Percentiles rank a stretch among this genome's conserved stretches.
Conservation (phyloP, 2,113 vertebrate species). For the Silurus meridionalis region DNA sequence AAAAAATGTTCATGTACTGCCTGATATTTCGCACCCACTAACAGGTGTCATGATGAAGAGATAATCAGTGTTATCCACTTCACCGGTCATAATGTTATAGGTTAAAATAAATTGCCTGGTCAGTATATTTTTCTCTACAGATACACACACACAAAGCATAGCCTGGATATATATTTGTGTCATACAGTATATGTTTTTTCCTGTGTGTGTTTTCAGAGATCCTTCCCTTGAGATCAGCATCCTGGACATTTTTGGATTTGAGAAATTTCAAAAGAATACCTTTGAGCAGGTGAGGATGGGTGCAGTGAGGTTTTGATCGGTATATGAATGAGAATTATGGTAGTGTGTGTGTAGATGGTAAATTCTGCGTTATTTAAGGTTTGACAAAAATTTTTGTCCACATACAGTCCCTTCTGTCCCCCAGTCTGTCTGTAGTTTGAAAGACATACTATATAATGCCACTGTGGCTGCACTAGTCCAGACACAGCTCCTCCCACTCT, state of each 20-base stretch:
- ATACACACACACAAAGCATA: too few species aligned
- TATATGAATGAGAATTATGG: background rate
- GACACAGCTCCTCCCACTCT: background rate
- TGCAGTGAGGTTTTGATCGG: background rate
- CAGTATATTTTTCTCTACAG: too few species aligned
- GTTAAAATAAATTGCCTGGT: too few species aligned
- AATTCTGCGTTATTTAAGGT: background rate
- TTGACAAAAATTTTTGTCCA: background rate
- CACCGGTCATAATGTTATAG: too few species aligned
- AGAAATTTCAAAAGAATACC: conserved; percentile 88
- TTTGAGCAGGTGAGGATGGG: conserved; percentile 84
- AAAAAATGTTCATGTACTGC: too few species aligned
- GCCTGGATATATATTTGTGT: too few species aligned
- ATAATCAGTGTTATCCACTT: too few species aligned
- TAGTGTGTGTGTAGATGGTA: background rate
- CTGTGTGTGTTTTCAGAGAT: conserved; percentile 66
- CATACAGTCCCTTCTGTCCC: background rate
- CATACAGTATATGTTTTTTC: background rate
- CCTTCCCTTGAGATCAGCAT: conserved; percentile 83
- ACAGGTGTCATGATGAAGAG: too few species aligned
- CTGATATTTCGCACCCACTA: too few species aligned
- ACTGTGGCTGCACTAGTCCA: background rate
- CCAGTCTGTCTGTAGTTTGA: background rate
- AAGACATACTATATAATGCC: background rate
- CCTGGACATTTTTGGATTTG: conserved; percentile 93